These are phyloP conservation scores for Drosophila chauvacae DNA, from an alignment of 1,140 invertebrate species.

Conservation along the genomic window DNA sequence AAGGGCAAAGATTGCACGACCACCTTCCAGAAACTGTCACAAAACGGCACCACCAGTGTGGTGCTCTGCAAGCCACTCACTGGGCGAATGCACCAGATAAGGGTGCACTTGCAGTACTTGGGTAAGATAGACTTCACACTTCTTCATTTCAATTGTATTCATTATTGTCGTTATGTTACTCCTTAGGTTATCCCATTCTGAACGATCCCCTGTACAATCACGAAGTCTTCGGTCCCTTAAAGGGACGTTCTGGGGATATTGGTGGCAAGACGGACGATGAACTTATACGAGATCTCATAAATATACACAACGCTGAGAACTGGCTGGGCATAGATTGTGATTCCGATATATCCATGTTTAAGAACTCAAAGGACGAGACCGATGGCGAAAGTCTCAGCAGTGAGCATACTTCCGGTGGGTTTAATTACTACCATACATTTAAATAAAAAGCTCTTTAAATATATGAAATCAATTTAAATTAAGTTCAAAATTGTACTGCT, in stretches of 20 bases:
- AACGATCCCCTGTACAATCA: constrained; percentile 99
- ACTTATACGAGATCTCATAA: constrained; percentile 93
- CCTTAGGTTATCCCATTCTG: constrained; percentile 88
- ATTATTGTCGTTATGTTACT: not conserved
- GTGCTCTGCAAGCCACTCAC: constrained; percentile 97
- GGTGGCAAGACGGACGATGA: constrained; percentile 96
- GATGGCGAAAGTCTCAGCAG: constrained; percentile 78
- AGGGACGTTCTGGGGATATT: constrained; percentile 95
- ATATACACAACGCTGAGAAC: constrained; percentile 96
- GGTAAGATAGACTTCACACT: constrained; percentile 30
- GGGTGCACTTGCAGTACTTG: constrained; percentile 97
- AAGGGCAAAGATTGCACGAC: constrained; percentile 96
- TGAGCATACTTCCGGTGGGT: constrained; percentile 73
- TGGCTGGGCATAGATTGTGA: constrained; percentile 96
- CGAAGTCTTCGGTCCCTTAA: constrained; percentile 94
- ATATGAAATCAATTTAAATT: not conserved
- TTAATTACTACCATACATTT: not conserved
- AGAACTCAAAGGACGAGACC: constrained; percentile 87
- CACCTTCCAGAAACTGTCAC: constrained; percentile 94
- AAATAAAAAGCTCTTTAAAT: no score
- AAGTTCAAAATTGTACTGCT: not conserved
- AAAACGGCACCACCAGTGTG: constrained; percentile 95
- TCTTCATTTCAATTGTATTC: no score
- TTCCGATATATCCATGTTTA: constrained; percentile 92
- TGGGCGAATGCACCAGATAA: constrained; percentile 99